phyloP scores from a whole-genome alignment of 2,888 invertebrate species.

The Oxytorus armatus region DNA sequence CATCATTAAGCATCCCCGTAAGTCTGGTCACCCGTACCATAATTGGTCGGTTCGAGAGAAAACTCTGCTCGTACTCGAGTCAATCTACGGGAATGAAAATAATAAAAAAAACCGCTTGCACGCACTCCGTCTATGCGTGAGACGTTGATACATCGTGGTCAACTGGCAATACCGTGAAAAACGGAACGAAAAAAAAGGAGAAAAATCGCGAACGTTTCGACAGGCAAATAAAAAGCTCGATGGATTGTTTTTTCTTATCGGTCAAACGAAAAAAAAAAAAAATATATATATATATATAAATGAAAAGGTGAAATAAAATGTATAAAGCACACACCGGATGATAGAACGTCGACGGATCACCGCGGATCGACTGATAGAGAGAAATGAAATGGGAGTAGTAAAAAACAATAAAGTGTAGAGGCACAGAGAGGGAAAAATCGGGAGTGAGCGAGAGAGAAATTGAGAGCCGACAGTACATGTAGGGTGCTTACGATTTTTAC shows the following conservation, averaged over 20 bases:
- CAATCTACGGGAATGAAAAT: slow-evolving; percentile 36
- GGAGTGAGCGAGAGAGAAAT: slow-evolving; percentile 10
- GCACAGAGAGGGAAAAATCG: slow-evolving; percentile 1
- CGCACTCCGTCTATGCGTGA: slow-evolving; percentile 21
- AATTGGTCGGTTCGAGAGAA: slow-evolving; percentile 59
- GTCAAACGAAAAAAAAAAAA: slow-evolving; percentile 24
- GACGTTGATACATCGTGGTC: slow-evolving; percentile 60
- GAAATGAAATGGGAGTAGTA: slow-evolving; percentile 46
- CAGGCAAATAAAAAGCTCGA: slow-evolving; percentile 25
- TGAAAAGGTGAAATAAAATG: too few species aligned
- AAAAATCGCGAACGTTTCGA: slow-evolving; percentile 32
- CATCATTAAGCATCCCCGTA: slow-evolving; percentile 48
- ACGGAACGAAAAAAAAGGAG: slow-evolving; percentile 18
- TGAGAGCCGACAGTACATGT: slow-evolving; percentile 58
- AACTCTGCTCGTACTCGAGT: slow-evolving; percentile 14
- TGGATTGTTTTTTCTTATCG: slow-evolving; percentile 36
- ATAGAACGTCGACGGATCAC: slow-evolving; percentile 26
- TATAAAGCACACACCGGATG: slow-evolving; percentile 21
- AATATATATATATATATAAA: slow-evolving; percentile 25
- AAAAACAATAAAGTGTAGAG: slow-evolving; percentile 29
- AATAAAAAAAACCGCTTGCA: slow-evolving; percentile 52
- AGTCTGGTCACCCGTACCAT: slow-evolving; percentile 57
- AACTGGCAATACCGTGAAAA: slow-evolving; percentile 16
- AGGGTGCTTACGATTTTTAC: slow-evolving; percentile 52
- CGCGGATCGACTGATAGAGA: slow-evolving; percentile 36